Evolutionary conservation across 2,888 invertebrate genomes (phyloP), one percentile per base, ranked within the genome.

Genomic region (Selenia dentaria): DNA sequence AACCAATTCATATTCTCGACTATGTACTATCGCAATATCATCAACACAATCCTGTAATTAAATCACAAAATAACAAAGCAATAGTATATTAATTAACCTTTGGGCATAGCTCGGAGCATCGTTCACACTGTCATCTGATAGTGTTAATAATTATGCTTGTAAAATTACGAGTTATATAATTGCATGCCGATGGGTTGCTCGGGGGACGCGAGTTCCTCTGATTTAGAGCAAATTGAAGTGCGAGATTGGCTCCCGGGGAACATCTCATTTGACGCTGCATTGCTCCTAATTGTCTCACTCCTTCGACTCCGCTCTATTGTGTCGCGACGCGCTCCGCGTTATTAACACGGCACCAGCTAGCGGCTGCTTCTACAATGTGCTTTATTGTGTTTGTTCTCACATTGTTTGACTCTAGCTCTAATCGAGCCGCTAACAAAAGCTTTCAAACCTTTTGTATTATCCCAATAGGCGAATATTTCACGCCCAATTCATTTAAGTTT

Each of bases 191-290:
- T 44, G 34, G 31, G 55, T 52, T 61, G 54, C 57, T 64, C 53
- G 51, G 61, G 70, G 61, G 55, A 57, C 57, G 68, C 66, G 63
- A 70, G 70, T 76, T 74, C 60, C 69, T 67, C 72, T 83, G 83
- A 87, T 85, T 83, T 81, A 85, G 74, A 83, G 84, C 84, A 86
- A 88, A 87, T 87, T 86, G 86, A 83, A 85, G 79, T 55, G 71
- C 69, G 73, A 77, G 79, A 86, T 86, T 85, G 86, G 82, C 79
- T 82, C 75, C 63, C 69, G 70, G 69, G 67, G 74, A 79, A 81
- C 81, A 79, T 85, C 85, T 85, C 77, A 83, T 86, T 87, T 85
- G 86, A 81, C 78, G 83, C 74, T 80, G 83, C 83, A 76, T 67
- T 74, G 84, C 79, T 80, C 79, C 79, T 79, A 82, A 83, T 83